Evolutionary conservation across 2,113 vertebrate species (phyloP), one percentile per base, ranked within the genome.

Genomic region (zebrafish (Danio rerio)): DNA sequence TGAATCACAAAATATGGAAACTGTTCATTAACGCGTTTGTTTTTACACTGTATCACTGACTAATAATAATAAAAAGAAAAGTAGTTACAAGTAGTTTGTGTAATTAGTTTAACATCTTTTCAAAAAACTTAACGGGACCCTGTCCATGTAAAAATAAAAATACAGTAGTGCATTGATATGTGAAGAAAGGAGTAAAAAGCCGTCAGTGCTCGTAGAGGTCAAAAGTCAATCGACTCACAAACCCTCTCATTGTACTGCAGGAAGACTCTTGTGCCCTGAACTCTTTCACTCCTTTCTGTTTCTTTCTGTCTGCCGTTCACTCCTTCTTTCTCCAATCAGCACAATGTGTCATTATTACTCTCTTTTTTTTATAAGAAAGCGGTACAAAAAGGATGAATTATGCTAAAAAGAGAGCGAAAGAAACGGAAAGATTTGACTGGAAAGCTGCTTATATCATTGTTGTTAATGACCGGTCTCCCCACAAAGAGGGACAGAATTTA

Each of bases 201-300:
- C 63, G 59, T 83, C 58, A 31, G 75, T 78, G 20, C 9, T 47
- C 55, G 18, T 15, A 15, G n/a, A 80, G 50, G 82, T 74, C 68
- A 80, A 73, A 83, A 58, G 69, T 83, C 76, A 73, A 73, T 66
- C 15, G 7, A 68, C 89, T 91, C 88, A 91, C 85, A 93, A 84
- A 90, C 90, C 80, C 81, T 55, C 81, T 87, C 87, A 90, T 91
- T 93, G 89, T 92, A 53, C 42, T 2, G 75, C 82, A 81, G 84
- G 86, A 88, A 82, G 86, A 78, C 62, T 78, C 45, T n/a, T 13
- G 49, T 10, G 47, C 9, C 76, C 13, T 65, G 6, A 20, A 49
- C 56, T 61, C 11, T 80, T 56, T 40, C 31, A 31, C 31, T 58
- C 13, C 76, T 15, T 47, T 42, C 40, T 63, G 53, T 47, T 78